A percentile compares a stretch with the other conserved stretches of the same genome.
Conservation (phyloP, 2,797 vertebrate species). For the Coluber constrictor region DNA sequence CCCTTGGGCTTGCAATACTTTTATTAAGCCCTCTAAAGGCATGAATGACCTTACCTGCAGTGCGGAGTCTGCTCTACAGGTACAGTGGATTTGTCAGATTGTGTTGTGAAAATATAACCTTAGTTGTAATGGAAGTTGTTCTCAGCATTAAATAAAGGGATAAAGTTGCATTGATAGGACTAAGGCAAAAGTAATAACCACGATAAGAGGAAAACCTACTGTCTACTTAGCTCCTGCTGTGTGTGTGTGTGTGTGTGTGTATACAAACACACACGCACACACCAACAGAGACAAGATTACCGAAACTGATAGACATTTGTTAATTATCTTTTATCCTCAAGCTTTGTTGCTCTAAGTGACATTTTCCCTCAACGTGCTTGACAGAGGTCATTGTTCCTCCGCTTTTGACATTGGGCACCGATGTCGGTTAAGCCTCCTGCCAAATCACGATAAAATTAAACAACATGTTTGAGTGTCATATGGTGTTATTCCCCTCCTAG, state of each 20-base stretch:
- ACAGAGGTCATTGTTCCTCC: constrained; percentile 32
- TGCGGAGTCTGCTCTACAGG: neutral
- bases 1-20: neutral
- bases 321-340: constrained; percentile 35
- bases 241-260: too few relatives aligned
- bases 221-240: neutral
- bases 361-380: constrained; percentile 8
- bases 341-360: constrained; percentile 26
- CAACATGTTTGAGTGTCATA: constrained; percentile 12
- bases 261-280: too few relatives aligned
- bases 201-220: neutral
- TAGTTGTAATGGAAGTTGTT: neutral
- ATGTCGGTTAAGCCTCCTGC: constrained; percentile 31
- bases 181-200: neutral
- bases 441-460: constrained; percentile 37
- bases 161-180: constrained; percentile 14
- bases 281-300: neutral
- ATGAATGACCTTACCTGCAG: neutral
- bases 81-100: neutral
- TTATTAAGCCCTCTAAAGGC: neutral
- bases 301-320: constrained; percentile 31
- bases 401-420: constrained; percentile 9
- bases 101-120: neutral
- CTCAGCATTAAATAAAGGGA: constrained; percentile 11
- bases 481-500: neutral